Percentiles rank a stretch among this genome's conserved stretches.
phyloP scores from a whole-genome alignment of 2,888 invertebrate species.

The Epirrhoe alternata region DNA sequence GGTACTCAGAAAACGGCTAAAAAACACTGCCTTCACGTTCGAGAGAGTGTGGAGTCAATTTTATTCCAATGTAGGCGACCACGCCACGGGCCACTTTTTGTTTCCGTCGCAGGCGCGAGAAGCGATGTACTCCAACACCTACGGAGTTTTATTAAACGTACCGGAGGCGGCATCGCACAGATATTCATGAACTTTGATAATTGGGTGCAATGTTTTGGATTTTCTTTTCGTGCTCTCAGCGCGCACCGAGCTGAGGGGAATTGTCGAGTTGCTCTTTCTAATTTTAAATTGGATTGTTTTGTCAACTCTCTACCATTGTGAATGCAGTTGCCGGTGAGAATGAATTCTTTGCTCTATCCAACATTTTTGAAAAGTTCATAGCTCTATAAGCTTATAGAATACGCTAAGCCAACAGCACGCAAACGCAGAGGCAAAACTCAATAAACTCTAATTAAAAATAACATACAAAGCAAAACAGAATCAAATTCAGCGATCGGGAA shows the following conservation, averaged over 20 bases:
- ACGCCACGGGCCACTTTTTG: slow-evolving; percentile 83
- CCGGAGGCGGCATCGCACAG: slow-evolving; percentile 36
- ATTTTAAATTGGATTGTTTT: slow-evolving; percentile 9
- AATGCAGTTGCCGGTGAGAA: background rate
- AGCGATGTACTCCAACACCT: slow-evolving; percentile 83
- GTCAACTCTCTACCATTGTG: background rate
- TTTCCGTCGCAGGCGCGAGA: slow-evolving; percentile 82
- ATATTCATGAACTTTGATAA: slow-evolving; percentile 48
- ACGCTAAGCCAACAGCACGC: background rate
- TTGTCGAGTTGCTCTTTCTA: slow-evolving; percentile 1
- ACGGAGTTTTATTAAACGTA: slow-evolving; percentile 80
- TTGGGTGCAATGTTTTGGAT: slow-evolving; percentile 45
- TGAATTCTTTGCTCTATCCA: background rate
- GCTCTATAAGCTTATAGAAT: background rate
- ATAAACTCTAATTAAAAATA: slow-evolving; percentile 67
- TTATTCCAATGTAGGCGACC: slow-evolving; percentile 85
- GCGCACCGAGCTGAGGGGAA: slow-evolving; percentile 16
- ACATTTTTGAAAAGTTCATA: background rate
- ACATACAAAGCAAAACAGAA: slow-evolving; percentile 65
- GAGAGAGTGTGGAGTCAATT: slow-evolving; percentile 85
- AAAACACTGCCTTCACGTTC: slow-evolving; percentile 82
- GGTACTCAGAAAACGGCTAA: slow-evolving; percentile 71
- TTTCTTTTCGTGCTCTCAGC: slow-evolving; percentile 39
- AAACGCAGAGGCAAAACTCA: slow-evolving; percentile 37
- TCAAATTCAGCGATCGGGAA: slow-evolving; percentile 76